These are phyloP conservation scores for Teleiodes luculella DNA, from an alignment of 2,888 invertebrate genomes.

Conservation along the genomic window DNA sequence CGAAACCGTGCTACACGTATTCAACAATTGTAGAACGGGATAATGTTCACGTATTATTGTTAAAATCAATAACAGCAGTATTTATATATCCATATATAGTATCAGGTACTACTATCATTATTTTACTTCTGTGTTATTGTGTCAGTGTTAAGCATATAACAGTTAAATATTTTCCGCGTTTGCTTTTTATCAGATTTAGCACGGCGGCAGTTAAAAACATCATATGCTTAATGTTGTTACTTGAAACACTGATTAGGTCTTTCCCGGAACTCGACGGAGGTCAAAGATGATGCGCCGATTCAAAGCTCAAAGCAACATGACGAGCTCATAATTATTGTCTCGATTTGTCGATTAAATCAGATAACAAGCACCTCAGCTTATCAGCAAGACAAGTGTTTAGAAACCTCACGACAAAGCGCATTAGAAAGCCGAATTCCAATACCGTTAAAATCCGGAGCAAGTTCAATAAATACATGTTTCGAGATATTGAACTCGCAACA, in stretches of 20 bases:
- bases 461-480: slow-evolving; percentile 46
- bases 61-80: neutral
- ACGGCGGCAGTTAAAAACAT: slow-evolving; percentile 6
- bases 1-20: slow-evolving; percentile 37
- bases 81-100: no score
- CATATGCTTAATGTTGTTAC: slow-evolving; percentile 9
- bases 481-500: slow-evolving; percentile 55
- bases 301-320: slow-evolving; percentile 38
- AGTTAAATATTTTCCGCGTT: neutral
- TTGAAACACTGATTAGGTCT: slow-evolving; percentile 37
- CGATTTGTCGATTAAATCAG: slow-evolving; percentile 42
- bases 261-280: slow-evolving; percentile 32
- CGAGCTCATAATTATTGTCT: slow-evolving; percentile 55
- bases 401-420: slow-evolving; percentile 53
- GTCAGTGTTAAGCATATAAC: no score
- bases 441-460: slow-evolving; percentile 50
- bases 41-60: slow-evolving; percentile 9
- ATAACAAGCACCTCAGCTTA: slow-evolving; percentile 40
- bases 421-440: slow-evolving; percentile 65
- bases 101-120: no score
- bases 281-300: slow-evolving; percentile 47
- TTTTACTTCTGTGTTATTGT: no score
- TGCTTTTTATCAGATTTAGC: slow-evolving; percentile 7
- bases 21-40: slow-evolving; percentile 40
- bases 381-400: slow-evolving; percentile 32